Percentiles rank a stretch among this genome's conserved stretches.
Conservation (phyloP, 2,113 vertebrate genomes). For the Orycteropus afer region DNA sequence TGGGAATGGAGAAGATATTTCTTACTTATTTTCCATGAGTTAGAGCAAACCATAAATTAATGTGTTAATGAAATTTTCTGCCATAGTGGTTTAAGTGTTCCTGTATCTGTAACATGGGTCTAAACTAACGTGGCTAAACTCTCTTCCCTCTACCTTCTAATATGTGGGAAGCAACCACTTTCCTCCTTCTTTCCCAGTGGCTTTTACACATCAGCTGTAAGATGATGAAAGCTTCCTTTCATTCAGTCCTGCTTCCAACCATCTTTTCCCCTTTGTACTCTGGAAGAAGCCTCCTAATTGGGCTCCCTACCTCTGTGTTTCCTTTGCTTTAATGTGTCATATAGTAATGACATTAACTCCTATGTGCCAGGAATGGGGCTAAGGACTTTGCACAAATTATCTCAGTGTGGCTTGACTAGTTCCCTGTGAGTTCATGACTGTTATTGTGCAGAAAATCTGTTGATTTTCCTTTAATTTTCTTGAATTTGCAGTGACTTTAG, state of each 20-base stretch:
- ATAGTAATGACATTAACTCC: background rate
- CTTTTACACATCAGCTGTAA: background rate
- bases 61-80: background rate
- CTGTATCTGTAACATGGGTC: background rate
- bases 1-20: background rate
- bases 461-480: constrained; percentile 58
- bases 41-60: constrained; percentile 4
- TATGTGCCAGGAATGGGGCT: background rate
- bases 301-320: background rate
- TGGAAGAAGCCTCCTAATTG: constrained; percentile 38
- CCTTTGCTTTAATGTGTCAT: background rate
- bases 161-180: background rate
- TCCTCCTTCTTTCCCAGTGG: background rate
- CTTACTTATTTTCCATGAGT: background rate
- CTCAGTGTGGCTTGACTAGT: constrained; percentile 47
- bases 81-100: background rate
- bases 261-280: background rate
- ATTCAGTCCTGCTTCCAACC: background rate
- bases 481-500: background rate
- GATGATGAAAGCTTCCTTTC: constrained; percentile 2
- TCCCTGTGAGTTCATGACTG: background rate
- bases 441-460: background rate
- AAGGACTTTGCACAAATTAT: constrained; percentile 24
- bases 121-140: background rate
- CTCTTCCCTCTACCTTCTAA: background rate